Percentiles rank a stretch among this genome's conserved stretches.
Conservation (phyloP, 1,140 invertebrate genomes). For the Brachionus rotundiformis region DNA sequence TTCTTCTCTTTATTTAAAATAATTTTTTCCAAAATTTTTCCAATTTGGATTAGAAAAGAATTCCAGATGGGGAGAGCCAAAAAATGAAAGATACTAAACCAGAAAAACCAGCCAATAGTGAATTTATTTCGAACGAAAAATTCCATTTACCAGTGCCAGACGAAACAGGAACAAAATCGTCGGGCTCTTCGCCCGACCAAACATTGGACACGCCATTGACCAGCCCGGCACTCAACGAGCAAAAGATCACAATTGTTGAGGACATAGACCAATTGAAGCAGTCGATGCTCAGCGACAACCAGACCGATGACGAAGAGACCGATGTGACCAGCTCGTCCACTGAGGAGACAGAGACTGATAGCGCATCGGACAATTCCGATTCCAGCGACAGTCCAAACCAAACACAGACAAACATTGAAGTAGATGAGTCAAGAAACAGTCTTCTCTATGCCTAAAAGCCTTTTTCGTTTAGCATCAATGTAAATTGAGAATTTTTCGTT, state of each 20-base stretch:
- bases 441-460: background rate
- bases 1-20: slow-evolving; percentile 32
- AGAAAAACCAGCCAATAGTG: background rate
- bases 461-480: background rate
- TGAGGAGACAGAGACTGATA: background rate
- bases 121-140: slow-evolving; percentile 29
- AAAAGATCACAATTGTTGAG: background rate
- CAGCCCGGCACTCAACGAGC: background rate
- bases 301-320: background rate
- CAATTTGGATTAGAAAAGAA: slow-evolving; percentile 50
- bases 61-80: background rate
- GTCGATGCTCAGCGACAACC: background rate
- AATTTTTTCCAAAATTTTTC: slow-evolving; percentile 11
- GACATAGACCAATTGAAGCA: slow-evolving; percentile 3
- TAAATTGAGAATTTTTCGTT: slow-evolving; percentile 15
- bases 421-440: background rate
- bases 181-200: background rate
- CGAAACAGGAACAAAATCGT: slow-evolving; percentile 1
- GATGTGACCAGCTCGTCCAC: background rate
- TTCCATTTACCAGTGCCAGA: slow-evolving; percentile 28
- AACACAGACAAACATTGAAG: background rate
- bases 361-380: background rate
- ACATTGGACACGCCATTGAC: background rate
- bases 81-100: background rate
- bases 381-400: background rate